phyloP scores from a whole-genome alignment of 1,140 invertebrate species.

The Penaeus japonicus region DNA sequence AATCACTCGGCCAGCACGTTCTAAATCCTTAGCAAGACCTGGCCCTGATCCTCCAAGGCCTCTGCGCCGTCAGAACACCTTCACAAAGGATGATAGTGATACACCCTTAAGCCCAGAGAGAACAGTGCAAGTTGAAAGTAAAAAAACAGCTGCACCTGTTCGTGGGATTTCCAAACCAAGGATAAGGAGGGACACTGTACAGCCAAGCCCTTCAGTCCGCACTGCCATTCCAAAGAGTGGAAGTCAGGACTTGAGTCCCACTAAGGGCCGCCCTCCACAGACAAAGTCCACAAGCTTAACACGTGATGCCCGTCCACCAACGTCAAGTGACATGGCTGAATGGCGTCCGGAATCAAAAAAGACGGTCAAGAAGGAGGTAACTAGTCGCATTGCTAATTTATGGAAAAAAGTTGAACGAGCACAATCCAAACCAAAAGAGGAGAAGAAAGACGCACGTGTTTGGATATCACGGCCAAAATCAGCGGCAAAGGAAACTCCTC shows the following conservation, averaged over 20 bases:
- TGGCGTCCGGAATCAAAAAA: constrained; percentile 64
- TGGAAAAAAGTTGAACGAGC: constrained; percentile 86
- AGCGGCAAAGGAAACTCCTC: constrained; percentile 41
- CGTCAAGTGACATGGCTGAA: constrained; percentile 53
- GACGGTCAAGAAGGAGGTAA: constrained; percentile 72
- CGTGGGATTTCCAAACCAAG: constrained; percentile 57
- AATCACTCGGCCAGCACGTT: constrained; percentile 35
- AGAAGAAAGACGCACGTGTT: constrained; percentile 72
- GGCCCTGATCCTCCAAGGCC: constrained; percentile 62
- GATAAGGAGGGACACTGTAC: constrained; percentile 54
- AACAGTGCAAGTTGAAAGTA: constrained; percentile 61
- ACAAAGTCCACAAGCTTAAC: constrained; percentile 57
- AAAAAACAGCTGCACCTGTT: constrained; percentile 58
- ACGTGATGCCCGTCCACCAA: constrained; percentile 54
- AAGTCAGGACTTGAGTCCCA: constrained; percentile 49
- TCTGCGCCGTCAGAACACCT: constrained; percentile 78
- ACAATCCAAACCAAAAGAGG: constrained; percentile 66
- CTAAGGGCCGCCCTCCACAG: constrained; percentile 42
- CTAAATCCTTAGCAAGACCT: constrained; percentile 50
- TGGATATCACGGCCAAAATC: constrained; percentile 68
- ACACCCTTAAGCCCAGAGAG: constrained; percentile 65
- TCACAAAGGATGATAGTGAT: constrained; percentile 79
- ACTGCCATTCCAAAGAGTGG: constrained; percentile 48
- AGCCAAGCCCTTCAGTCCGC: constrained; percentile 47
- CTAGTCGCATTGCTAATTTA: constrained; percentile 86